Evolutionary conservation across 2,888 invertebrate species (phyloP), one percentile per base, ranked within the genome.

Genomic region (Drosophila conformis): DNA sequence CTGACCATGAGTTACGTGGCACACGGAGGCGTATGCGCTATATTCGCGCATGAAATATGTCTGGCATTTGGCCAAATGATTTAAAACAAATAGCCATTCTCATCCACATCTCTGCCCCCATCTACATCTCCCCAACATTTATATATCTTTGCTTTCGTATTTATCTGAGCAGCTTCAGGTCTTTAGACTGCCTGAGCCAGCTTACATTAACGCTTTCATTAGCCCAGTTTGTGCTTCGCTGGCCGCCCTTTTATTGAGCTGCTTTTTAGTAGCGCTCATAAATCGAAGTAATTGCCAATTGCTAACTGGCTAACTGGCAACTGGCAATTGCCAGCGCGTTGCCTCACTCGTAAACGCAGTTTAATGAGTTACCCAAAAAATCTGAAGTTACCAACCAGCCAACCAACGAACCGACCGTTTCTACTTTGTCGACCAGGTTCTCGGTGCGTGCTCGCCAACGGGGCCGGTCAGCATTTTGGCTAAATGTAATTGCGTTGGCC

Each of bases 11-110:
- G 73, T 88, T 86, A 86, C 89, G 87, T 84, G 86, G 76, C 84
- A 76, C 75, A 74, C 80, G 82, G 82, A 85, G 85, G 85, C 85
- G 85, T 84, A 76, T 82, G 77, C 82, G 80, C 73, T 73, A 80
- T 75, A 74, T 69, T 67, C 70, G 76, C 64, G 73, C 67, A 83
- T 82, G 76, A 87, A 84, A 76, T 78, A 87, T 80, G 82, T 67
- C 60, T 87, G 85, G 85, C 85, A 89, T 76, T 89, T 74, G 76
- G 84, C 87, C 85, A 89, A 87, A 82, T 89, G 84, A 84, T 82
- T 80, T 75, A 73, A 84, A 83, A 76, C 82, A 87, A 84, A 87
- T 78, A 82, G 71, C 64, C 60, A 59, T 54, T 29, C 66, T 18
- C 68, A 64, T 64, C 52, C 36, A 4, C 42, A 61, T 48, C 63